Evolutionary conservation across 2,888 invertebrate genomes (phyloP), one percentile per base, ranked within the genome.

Genomic region (Heliothis peltigera): DNA sequence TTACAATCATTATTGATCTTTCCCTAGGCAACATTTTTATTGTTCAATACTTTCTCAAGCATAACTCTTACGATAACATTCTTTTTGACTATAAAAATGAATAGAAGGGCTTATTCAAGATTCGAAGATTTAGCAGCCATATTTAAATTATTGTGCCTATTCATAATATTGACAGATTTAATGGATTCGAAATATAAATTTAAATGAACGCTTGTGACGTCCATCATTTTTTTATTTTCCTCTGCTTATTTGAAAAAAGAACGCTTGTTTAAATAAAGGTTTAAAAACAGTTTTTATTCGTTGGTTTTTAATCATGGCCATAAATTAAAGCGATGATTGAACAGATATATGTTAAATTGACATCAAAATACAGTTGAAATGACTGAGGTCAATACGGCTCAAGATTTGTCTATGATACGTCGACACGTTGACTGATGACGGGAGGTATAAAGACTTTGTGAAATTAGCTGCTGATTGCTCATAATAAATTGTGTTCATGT

Each of bases 341-440:
- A 74, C 64, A 66, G 80, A 80, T 80, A 80, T 35, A 22, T n/a
- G 17, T 48, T 70, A 49, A 72, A 72, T 73, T 71, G 62, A 80
- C 72, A 74, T 76, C 58, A 51, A 70, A 76, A 56, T 42, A 71
- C 53, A 64, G 66, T 46, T 47, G 58, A 73, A 63, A 58, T 64
- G 72, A 78, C 75, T 78, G 58, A 67, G 79, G 75, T 78, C 70
- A 73, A 52, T 48, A 62, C 55, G 39, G 57, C 39, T 65, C 62
- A 65, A 73, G 75, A 73, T 81, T 48, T n/a, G 53, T 52, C 17
- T 12, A 28, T 17, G 3, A 10, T 49, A 56, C 12, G 64, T 67
- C 21, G 49, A 68, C 75, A 60, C 15, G 10, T 55, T 72, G 58
- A 77, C 39, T 65, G 77, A 77, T 77, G 52, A 48, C 48, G 18